These are phyloP conservation scores for Drosophila fulvimacula DNA, from an alignment of 2,888 invertebrate genomes.

Conservation along the genomic window DNA sequence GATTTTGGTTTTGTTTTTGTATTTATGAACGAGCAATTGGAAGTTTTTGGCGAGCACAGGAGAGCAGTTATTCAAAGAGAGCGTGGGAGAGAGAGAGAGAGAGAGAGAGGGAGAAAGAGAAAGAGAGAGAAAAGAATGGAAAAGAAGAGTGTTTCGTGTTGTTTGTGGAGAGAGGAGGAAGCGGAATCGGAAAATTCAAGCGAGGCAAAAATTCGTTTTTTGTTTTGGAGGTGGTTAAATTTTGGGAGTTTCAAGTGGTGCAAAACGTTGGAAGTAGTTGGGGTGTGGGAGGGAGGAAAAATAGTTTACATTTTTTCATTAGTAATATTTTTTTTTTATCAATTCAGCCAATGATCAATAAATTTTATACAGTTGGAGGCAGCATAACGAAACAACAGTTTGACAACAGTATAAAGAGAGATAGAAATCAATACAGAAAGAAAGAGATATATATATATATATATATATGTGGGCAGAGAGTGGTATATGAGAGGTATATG, in stretches of 20 bases:
- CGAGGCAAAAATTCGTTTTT: conserved; percentile 27
- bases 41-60: conserved; percentile 49
- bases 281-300: conserved; percentile 29
- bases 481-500: conserved; percentile 4
- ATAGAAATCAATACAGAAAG: conserved; percentile 2
- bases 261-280: conserved; percentile 6
- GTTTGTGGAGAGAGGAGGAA: conserved; percentile 16
- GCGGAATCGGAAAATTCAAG: conserved; percentile 33
- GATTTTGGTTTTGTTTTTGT: conserved; percentile 19
- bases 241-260: conserved; percentile 21
- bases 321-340: conserved; percentile 63
- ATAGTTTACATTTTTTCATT: conserved; percentile 72
- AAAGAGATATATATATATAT: not conserved
- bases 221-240: conserved; percentile 17
- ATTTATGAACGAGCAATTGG: conserved; percentile 49
- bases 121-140: conserved; percentile 4
- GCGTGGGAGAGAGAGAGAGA: conserved; percentile 36
- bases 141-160: conserved; percentile 22
- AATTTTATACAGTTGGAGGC: conserved; percentile 40
- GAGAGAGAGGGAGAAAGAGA: conserved; percentile 31
- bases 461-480: not conserved
- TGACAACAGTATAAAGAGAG: conserved; percentile 9
- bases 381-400: conserved; percentile 17
- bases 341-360: conserved; percentile 59
- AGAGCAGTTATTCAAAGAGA: conserved; percentile 28